Evolutionary conservation across 2,797 vertebrate genomes (phyloP).

Genomic region (Sebastes melanostomus): DNA sequence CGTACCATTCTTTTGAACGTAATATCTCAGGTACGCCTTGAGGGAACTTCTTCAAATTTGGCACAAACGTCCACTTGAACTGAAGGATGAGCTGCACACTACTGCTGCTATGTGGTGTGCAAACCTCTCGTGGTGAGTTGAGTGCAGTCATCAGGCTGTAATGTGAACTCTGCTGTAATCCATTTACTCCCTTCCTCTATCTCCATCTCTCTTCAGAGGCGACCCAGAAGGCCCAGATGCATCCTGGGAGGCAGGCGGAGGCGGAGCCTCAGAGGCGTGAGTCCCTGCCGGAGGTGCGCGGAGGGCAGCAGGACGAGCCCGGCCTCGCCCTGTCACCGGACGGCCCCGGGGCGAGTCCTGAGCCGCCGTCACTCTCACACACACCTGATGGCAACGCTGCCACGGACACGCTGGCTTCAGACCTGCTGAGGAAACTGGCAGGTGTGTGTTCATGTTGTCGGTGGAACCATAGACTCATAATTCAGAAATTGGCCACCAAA

Average conservation of each 20-base stretch:
- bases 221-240: conserved; percentile 75
- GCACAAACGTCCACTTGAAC: no score
- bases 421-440: conserved; percentile 76
- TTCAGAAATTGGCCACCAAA: no score
- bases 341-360: conserved; percentile 75
- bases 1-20: no score
- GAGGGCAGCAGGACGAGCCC: conserved; percentile 74
- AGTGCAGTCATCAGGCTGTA: conserved; percentile 15
- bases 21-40: no score
- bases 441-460: conserved; percentile 34
- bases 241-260: conserved; percentile 58
- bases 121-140: not conserved
- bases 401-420: conserved; percentile 72
- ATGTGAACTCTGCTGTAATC: conserved; percentile 33
- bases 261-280: conserved; percentile 36
- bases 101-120: no score
- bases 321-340: conserved; percentile 76
- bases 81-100: no score
- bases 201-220: conserved; percentile 57
- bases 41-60: no score
- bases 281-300: conserved; percentile 2
- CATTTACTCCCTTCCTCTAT: not conserved
- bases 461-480: no score
- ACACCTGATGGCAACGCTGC: conserved; percentile 57
- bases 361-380: conserved; percentile 64